Base-by-base conservation (phyloP, 1,140 invertebrate genomes). In the Metopolophium dirhodum region DNA sequence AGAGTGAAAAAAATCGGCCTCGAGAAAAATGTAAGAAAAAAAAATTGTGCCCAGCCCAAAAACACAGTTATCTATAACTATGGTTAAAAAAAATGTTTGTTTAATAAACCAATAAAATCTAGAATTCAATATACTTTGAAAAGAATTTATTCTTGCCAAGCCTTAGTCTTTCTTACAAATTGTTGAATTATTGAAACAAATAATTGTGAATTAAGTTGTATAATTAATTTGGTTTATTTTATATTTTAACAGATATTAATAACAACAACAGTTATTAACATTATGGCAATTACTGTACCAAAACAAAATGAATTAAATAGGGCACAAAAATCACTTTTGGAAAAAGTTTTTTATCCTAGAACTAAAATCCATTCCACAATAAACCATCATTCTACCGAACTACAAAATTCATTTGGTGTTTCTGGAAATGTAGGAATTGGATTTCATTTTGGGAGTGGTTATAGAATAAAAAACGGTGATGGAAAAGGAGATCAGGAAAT, bases 401-500 rank as follows among this genome's bases (percentile, higher is more conserved):
- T 93, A 37, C 49, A 93, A 23, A 93, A 86, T 54, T 86, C 77
- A 30, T 93, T 86, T 93, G 91, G 91, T 45, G 77, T 93, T 35
- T 85, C 91, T 41, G 91, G 91, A 86, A 93, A 93, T 86, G 47
- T 93, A 54, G 91, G 91, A 85, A 54, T 93, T 2, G 91, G 91
- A 57, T 86, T 93, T 85, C 91, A 93, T 45, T 93, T 93, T 86
- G 91, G 91, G 0, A 37, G 82, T 7, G 91, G 91, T 2, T 93
- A 93, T n/a, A 54, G 91, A 86, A 86, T 93, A 26, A 93, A 93
- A 45, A 93, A 83, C 7, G 49, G 77, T 3, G 35, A 93, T 57
- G 82, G 91, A n/a, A 93, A 86, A 54, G 82, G 20, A 9, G 82
- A 93, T 41, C 77, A 86, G 8, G 6, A 54, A 57, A 93, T 93